Evolutionary conservation across 2,888 invertebrate species (phyloP).

Genomic region (Drosophila nigritarsus): DNA sequence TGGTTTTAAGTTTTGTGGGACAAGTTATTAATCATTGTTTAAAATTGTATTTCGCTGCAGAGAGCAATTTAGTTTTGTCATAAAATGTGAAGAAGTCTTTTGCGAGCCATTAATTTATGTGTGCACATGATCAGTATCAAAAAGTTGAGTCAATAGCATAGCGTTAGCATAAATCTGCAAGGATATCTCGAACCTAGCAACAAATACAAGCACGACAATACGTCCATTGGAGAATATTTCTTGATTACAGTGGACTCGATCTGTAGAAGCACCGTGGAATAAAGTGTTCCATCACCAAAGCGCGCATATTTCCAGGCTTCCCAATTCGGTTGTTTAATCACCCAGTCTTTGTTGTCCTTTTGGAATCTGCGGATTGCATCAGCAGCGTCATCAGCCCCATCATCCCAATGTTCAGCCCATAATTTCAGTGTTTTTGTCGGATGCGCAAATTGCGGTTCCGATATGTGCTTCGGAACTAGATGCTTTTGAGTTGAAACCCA

Average conservation of each 20-base stretch:
- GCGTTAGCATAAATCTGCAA: neutral
- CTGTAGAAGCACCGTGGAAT: neutral
- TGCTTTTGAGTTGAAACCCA: neutral
- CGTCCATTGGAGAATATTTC: slow-evolving; percentile 21
- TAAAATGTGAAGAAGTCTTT: neutral
- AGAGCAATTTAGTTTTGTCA: neutral
- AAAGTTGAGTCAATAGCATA: neutral
- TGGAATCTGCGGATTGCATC: slow-evolving; percentile 5
- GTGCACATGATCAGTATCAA: neutral
- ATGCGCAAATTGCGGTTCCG: neutral
- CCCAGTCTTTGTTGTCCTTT: slow-evolving; percentile 15
- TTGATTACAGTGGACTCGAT: neutral
- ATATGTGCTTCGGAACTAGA: neutral
- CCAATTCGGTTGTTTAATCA: neutral
- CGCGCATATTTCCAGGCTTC: slow-evolving; percentile 23
- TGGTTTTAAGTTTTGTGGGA: neutral
- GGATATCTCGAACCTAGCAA: neutral
- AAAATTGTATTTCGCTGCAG: neutral
- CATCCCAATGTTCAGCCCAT: neutral
- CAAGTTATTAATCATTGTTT: neutral
- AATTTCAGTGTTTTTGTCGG: neutral
- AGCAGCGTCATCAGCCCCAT: neutral
- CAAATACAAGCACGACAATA: neutral
- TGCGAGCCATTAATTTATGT: neutral
- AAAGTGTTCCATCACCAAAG: slow-evolving; percentile 2